phyloP scores from a whole-genome alignment of 2,888 invertebrate species.

The Gortyna flavago region DNA sequence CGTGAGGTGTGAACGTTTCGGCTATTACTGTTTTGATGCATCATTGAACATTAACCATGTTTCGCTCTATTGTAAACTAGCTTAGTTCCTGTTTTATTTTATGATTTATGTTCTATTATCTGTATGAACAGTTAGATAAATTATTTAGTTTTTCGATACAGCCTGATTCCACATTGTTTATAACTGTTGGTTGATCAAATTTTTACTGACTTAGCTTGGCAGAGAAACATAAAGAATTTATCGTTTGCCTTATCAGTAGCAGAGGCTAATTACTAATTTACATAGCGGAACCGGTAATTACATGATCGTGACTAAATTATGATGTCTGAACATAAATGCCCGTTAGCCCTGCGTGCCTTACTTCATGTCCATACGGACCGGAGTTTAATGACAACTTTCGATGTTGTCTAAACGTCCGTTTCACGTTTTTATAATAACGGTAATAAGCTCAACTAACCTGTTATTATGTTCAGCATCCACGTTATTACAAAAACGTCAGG shows the following conservation, averaged over 20 bases:
- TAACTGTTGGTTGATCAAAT: slow-evolving; percentile 48
- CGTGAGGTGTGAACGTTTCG: slow-evolving; percentile 64
- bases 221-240: slow-evolving; percentile 48
- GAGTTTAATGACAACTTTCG: slow-evolving; percentile 73
- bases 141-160: slow-evolving; percentile 22
- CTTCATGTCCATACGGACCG: slow-evolving; percentile 57
- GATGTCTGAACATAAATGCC: slow-evolving; percentile 44
- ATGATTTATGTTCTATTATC: slow-evolving; percentile 32
- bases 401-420: slow-evolving; percentile 71
- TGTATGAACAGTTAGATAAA: slow-evolving; percentile 42
- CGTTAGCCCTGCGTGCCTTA: slow-evolving; percentile 59
- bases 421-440: slow-evolving; percentile 73
- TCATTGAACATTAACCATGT: slow-evolving; percentile 61
- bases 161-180: slow-evolving; percentile 19
- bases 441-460: slow-evolving; percentile 71
- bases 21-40: slow-evolving; percentile 65
- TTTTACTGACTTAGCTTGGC: slow-evolving; percentile 30
- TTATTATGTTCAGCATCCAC: slow-evolving; percentile 55
- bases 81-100: slow-evolving; percentile 60
- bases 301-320: slow-evolving; percentile 58
- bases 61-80: slow-evolving; percentile 41
- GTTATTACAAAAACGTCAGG: slow-evolving; percentile 34
- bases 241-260: slow-evolving; percentile 51
- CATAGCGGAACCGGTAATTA: slow-evolving; percentile 65
- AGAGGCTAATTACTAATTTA: slow-evolving; percentile 61